Base-by-base conservation (phyloP, 2,113 vertebrate species). In the Hydrochoerus hydrochaeris region DNA sequence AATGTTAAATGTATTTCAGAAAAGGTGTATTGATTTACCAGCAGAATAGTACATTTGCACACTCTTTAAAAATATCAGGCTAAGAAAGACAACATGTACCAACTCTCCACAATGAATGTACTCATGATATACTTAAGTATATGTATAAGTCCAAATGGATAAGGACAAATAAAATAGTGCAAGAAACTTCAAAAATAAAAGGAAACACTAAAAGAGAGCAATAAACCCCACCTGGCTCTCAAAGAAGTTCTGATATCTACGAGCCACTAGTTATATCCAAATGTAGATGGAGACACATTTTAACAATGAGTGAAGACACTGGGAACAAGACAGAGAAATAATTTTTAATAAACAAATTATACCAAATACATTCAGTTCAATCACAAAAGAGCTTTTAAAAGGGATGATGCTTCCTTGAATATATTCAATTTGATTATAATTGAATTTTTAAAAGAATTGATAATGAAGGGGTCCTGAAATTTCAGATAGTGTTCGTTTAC, bases 361-460 rank as follows among this genome's bases (percentile, higher is more conserved):
- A 92, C 67, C 63, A 78, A 88, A 60, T 41, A 71, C 38, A 63
- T 77, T 78, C 60, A 65, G 80, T 92, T 89, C 35, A 57, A 57
- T 60, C 80, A 73, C 85, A 90, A 82, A 71, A 91, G 7, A 91
- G 82, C 71, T 69, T 81, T 58, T 49, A 41, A 88, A 73, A 41
- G 32, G 81, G 82, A 54, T 71, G 44, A 92, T 81, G 49, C 24
- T n/a, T 17, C 16, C 65, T n/a, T n/a, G 35, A 96, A 73, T 44
- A 75, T 57, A 54, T 75, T 77, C 63, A 63, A 83, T 94, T 85
- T n/a, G 52, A 46, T 46, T 78, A 77, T 88, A 90, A 81, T 81
- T 96, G 7, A 91, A 81, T 81, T 73, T 87, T 62, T 46, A 60
- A 88, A 71, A 63, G 35, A 86, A 85, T 46, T 71, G 44, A 92